These are phyloP conservation scores for Plebejus anna DNA, from an alignment of 2,888 invertebrate species.

Conservation along the genomic window DNA sequence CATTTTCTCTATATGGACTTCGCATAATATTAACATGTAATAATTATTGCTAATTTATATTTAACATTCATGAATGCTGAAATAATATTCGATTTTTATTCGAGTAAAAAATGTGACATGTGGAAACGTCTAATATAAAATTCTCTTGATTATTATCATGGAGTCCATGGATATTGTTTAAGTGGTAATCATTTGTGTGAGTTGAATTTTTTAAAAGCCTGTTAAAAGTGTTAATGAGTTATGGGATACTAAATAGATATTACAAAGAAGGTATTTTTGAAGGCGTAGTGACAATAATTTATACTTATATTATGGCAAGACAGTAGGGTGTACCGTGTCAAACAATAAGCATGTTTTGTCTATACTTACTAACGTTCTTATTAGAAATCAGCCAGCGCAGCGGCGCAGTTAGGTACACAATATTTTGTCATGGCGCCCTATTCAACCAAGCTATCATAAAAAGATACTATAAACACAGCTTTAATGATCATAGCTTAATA, in stretches of 20 bases:
- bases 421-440: no score
- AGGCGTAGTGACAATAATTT: no score
- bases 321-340: no score
- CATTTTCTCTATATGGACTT: conserved; percentile 9
- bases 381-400: no score
- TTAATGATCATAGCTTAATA: no score
- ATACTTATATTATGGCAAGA: no score
- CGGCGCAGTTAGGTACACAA: no score
- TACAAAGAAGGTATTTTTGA: neutral
- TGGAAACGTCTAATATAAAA: conserved; percentile 4
- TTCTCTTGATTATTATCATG: conserved; percentile 6
- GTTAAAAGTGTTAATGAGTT: neutral
- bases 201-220: neutral
- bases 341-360: no score
- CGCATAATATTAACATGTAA: neutral
- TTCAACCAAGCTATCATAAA: no score
- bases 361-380: no score
- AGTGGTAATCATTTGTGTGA: neutral
- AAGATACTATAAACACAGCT: no score
- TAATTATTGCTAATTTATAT: conserved; percentile 14
- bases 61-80: conserved; percentile 16
- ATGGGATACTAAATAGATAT: neutral
- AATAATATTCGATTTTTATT: conserved; percentile 14
- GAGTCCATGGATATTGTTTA: neutral
- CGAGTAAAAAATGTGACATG: conserved; percentile 9